Percentiles rank a stretch among this genome's conserved stretches.
Evolutionary conservation across 2,113 vertebrate genomes (phyloP).

Genomic region (Grus americana): DNA sequence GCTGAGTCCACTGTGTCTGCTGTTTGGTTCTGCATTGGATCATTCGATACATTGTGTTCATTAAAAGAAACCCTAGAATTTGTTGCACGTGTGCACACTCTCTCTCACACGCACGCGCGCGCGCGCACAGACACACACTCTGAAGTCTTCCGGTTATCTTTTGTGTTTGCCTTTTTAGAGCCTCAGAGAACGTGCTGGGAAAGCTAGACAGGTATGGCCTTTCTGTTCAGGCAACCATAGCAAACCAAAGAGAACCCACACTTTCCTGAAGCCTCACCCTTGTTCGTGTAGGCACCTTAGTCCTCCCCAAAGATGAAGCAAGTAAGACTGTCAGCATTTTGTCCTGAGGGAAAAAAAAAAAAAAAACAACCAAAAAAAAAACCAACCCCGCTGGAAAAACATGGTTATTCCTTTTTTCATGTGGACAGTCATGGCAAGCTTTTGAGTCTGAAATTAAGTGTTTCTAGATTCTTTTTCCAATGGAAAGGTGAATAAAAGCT

Average conservation of each 20-base stretch:
- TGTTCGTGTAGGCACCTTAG: background rate
- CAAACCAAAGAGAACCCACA: background rate
- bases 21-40: background rate
- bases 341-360: background rate
- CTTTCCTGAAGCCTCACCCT: background rate
- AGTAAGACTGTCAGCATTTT: background rate
- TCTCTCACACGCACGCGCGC: too few relatives aligned
- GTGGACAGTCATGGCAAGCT: background rate
- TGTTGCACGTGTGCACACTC: background rate
- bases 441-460: background rate
- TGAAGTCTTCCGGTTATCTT: background rate
- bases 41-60: background rate
- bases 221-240: accelerated
- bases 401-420: background rate
- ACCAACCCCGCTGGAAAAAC: background rate
- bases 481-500: background rate
- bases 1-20: background rate
- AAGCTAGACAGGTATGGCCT: background rate
- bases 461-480: background rate
- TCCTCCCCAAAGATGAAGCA: background rate
- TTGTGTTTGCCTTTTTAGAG: background rate
- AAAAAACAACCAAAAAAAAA: too few relatives aligned
- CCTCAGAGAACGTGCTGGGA: background rate
- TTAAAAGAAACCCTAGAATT: background rate
- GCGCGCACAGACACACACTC: too few relatives aligned